phyloP scores from a whole-genome alignment of 2,888 invertebrate genomes.

The Eugnorisma glareosa region DNA sequence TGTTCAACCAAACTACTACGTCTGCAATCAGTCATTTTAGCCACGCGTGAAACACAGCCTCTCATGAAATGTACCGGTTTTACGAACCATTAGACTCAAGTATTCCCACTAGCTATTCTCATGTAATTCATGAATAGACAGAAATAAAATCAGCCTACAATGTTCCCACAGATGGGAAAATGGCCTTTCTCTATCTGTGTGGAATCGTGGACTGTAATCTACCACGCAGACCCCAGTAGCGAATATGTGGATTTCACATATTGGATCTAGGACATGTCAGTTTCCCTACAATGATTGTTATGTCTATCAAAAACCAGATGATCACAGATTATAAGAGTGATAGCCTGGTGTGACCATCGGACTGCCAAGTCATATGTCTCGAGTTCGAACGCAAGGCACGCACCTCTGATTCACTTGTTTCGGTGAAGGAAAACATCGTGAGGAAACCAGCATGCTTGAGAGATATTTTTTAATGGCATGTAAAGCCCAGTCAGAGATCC shows the following conservation, averaged over 20 bases:
- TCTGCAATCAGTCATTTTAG: conserved; percentile 7
- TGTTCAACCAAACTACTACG: background rate
- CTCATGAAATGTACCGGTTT: background rate
- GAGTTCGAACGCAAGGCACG: no score
- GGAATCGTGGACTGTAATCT: background rate
- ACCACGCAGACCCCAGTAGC: background rate
- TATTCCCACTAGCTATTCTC: background rate
- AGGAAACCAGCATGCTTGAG: no score
- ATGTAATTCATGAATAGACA: background rate
- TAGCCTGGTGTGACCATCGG: no score
- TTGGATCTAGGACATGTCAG: background rate
- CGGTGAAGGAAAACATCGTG: no score
- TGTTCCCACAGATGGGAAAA: background rate
- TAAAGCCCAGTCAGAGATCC: no score
- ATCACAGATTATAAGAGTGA: background rate
- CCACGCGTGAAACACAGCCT: background rate
- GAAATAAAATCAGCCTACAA: background rate
- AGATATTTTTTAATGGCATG: no score
- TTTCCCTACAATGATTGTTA: background rate
- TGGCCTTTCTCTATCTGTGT: no score
- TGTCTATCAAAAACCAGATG: background rate
- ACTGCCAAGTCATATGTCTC: no score
- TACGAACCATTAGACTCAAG: conserved; percentile 13
- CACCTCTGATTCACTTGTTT: no score
- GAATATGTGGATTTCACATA: background rate